Evolutionary conservation across 2,113 vertebrate species (phyloP).

Genomic region (Gymnogyps californianus): DNA sequence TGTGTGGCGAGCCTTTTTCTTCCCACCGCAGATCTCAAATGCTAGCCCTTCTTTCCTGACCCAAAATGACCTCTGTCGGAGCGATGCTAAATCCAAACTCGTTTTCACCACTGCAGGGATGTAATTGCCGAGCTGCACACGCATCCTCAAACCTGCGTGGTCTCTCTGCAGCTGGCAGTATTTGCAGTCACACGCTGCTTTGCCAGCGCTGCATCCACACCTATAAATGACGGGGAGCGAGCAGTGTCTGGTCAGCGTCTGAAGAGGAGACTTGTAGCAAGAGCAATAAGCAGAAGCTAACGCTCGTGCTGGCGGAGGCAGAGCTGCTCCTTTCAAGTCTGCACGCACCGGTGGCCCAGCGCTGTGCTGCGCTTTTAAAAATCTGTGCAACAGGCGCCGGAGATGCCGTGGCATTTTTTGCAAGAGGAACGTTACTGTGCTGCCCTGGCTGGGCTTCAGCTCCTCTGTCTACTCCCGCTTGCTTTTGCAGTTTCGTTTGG

Average conservation of each 20-base stretch:
- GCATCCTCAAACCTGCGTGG: background rate
- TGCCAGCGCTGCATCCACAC: fast-evolving
- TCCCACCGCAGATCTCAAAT: background rate
- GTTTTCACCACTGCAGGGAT: fast-evolving
- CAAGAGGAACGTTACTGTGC: background rate
- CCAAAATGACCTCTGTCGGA: background rate
- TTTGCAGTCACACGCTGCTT: fast-evolving
- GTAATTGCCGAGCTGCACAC: background rate
- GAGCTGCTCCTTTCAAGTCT: background rate
- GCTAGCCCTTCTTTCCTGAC: background rate
- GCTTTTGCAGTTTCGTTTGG: slow-evolving; percentile 44
- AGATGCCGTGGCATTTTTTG: background rate
- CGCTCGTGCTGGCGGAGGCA: fast-evolving
- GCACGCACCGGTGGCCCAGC: fast-evolving
- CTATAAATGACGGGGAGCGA: fast-evolving
- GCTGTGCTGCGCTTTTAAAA: background rate
- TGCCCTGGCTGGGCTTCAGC: slow-evolving; percentile 4
- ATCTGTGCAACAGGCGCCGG: background rate
- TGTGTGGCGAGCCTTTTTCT: background rate
- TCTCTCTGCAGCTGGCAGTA: background rate
- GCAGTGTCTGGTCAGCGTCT: background rate
- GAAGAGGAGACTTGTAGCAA: background rate
- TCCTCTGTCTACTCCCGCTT: background rate
- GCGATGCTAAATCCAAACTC: background rate
- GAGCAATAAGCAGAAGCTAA: background rate